Percentiles rank a stretch among this genome's conserved stretches.
Conservation (phyloP, 1,140 invertebrate species). For the Rhyzopertha dominica region DNA sequence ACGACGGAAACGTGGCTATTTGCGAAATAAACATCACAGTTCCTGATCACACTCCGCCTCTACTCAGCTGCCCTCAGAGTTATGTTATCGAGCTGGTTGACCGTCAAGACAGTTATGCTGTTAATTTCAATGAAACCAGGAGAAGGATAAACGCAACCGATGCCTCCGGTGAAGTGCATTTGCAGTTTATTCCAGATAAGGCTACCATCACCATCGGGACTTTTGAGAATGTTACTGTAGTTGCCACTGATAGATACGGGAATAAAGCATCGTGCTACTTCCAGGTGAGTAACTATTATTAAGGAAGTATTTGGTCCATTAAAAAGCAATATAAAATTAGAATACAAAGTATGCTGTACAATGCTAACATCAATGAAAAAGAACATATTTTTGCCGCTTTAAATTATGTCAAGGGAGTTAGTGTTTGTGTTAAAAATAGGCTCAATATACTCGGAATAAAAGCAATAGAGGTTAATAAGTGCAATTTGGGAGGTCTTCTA, state of each 20-base stretch:
- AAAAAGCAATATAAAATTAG: no score
- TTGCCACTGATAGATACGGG: conserved; percentile 81
- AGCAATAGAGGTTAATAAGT: no score
- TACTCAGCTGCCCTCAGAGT: conserved; percentile 89
- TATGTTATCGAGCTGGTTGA: conserved; percentile 91
- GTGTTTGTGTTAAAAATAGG: no score
- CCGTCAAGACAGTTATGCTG: conserved; percentile 81
- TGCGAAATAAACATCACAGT: conserved; percentile 95
- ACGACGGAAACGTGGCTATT: conserved; percentile 94
- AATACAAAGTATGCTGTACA: no score
- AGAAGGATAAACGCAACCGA: conserved; percentile 82
- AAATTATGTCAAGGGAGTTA: no score
- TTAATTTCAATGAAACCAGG: conserved; percentile 90
- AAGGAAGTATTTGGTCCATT: neutral
- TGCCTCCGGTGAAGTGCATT: conserved; percentile 79
- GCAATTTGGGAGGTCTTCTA: no score
- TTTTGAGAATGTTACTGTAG: conserved; percentile 91
- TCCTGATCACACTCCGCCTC: conserved; percentile 88
- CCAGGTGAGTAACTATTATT: conserved; percentile 74
- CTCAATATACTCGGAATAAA: no score
- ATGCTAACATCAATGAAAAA: no score
- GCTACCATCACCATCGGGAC: conserved; percentile 84
- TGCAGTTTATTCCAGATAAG: conserved; percentile 78
- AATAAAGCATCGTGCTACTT: conserved; percentile 90
- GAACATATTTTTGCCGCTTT: no score